Percentiles rank a stretch among this genome's conserved stretches.
Conservation (phyloP, 2,797 vertebrate species). For the Myotis myotis region DNA sequence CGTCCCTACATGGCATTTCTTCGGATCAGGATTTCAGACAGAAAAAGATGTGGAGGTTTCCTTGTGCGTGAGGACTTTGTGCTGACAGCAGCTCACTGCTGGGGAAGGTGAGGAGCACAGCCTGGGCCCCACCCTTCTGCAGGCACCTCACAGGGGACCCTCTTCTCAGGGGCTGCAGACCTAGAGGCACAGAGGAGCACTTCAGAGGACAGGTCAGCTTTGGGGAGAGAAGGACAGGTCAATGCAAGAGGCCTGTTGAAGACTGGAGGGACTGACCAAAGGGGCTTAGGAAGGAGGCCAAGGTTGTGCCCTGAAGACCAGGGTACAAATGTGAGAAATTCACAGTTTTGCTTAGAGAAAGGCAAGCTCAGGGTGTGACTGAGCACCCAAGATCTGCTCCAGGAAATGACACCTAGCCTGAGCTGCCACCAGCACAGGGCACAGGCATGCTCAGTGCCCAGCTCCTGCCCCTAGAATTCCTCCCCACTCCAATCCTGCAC, state of each 20-base stretch:
- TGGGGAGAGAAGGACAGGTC: neutral
- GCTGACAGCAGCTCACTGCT: constrained; percentile 12
- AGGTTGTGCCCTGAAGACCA: neutral
- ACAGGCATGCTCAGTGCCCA: neutral
- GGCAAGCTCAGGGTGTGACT: neutral
- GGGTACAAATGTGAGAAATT: neutral
- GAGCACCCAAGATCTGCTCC: neutral
- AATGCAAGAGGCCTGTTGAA: too few species aligned
- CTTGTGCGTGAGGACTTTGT: neutral
- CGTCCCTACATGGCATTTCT: neutral
- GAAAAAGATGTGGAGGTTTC: neutral
- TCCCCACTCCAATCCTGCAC: neutral
- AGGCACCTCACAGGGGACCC: fast-evolving
- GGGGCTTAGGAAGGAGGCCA: neutral
- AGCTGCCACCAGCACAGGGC: neutral
- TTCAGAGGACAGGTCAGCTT: neutral
- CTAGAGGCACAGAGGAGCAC: neutral
- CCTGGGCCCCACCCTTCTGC: neutral
- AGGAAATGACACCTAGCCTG: neutral
- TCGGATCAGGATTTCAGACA: fast-evolving
- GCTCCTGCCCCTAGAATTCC: neutral
- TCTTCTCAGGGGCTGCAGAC: neutral
- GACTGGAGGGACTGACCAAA: neutral
- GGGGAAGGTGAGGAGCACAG: neutral
- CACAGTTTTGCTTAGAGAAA: neutral